A percentile compares a stretch with the other conserved stretches of the same genome.
Evolutionary conservation across 2,888 invertebrate genomes (phyloP).

Genomic region (Netelia melanura): DNA sequence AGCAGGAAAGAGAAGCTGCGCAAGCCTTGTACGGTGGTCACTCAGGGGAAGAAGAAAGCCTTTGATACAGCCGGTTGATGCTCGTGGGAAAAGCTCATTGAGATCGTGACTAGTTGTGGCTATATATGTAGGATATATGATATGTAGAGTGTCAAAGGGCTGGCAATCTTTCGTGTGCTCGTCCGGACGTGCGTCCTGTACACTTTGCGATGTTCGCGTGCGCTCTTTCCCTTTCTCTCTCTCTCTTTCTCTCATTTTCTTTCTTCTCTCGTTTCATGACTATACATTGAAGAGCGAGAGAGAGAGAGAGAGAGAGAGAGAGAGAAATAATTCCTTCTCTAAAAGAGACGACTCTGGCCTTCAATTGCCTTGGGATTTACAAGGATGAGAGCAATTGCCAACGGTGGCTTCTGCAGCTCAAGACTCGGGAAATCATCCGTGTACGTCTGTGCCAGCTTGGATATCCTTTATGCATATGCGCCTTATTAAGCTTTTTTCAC

Average conservation of each 20-base stretch:
- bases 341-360: constrained; percentile 37
- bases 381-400: constrained; percentile 50
- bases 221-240: constrained; percentile 18
- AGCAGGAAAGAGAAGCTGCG: constrained; percentile 25
- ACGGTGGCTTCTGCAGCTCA: constrained; percentile 30
- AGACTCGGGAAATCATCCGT: not conserved
- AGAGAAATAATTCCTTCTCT: constrained; percentile 16
- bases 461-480: constrained; percentile 49
- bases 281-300: not conserved
- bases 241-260: not conserved
- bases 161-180: constrained; percentile 44
- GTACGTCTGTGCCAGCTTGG: constrained; percentile 46
- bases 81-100: constrained; percentile 53
- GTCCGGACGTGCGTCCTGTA: constrained; percentile 49
- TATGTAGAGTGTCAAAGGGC: constrained; percentile 44
- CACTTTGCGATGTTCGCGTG: constrained; percentile 46
- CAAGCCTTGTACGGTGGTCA: constrained; percentile 21
- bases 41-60: constrained; percentile 51
- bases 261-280: not conserved
- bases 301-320: not conserved
- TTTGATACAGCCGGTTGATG: constrained; percentile 52
- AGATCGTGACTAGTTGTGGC: constrained; percentile 34
- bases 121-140: not conserved
- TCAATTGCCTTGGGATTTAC: constrained; percentile 55
- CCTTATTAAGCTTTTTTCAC: constrained; percentile 11